Evolutionary conservation across 2,888 invertebrate genomes (phyloP).

Genomic region (Euphydryas editha): DNA sequence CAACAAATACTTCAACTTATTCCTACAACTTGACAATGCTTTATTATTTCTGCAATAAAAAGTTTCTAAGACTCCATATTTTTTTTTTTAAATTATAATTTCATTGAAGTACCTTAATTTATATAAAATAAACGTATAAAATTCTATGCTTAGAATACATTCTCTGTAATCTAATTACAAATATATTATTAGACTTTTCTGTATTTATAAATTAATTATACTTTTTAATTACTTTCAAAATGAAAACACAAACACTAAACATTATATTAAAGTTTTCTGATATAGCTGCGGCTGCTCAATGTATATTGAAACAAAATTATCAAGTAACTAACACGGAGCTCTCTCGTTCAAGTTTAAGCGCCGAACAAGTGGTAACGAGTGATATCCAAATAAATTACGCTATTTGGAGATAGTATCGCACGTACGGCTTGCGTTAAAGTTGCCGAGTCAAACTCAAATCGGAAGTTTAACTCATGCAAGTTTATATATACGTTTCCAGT

Average conservation of each 20-base stretch:
- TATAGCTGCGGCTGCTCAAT: constrained; percentile 21
- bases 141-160: too few relatives aligned
- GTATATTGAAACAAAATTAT: constrained; percentile 40
- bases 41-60: too few relatives aligned
- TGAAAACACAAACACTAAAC: not conserved
- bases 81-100: not conserved
- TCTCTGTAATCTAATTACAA: too few relatives aligned
- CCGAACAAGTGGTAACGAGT: constrained; percentile 47
- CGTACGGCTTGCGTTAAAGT: constrained; percentile 51
- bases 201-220: too few relatives aligned
- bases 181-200: too few relatives aligned
- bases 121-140: too few relatives aligned
- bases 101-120: not conserved
- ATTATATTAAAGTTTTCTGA: not conserved
- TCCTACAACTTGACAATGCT: too few relatives aligned
- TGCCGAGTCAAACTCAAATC: constrained; percentile 55
- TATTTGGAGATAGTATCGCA: constrained; percentile 51
- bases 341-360: constrained; percentile 42
- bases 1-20: too few relatives aligned
- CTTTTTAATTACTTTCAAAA: not conserved
- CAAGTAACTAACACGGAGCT: constrained; percentile 41
- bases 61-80: too few relatives aligned
- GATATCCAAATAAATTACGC: constrained; percentile 47
- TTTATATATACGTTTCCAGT: constrained; percentile 43
- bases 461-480: constrained; percentile 54